Percentiles rank a stretch among this genome's conserved stretches.
These are phyloP conservation scores for Epinephelus cyanopodus DNA, from an alignment of 2,113 vertebrate species.

Conservation along the genomic window DNA sequence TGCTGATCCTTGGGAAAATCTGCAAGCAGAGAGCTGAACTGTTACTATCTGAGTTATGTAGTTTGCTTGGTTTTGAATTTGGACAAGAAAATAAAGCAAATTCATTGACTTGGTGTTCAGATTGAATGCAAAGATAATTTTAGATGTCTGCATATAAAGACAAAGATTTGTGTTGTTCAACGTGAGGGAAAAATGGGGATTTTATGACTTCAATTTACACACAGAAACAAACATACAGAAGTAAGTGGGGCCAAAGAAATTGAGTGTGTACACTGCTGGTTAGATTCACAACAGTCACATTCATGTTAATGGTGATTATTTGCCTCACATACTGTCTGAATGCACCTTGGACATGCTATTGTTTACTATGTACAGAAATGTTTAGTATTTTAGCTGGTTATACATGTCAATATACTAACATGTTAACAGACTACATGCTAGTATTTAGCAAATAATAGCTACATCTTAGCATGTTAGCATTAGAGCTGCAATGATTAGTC, in stretches of 20 bases:
- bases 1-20: slow-evolving; percentile 90
- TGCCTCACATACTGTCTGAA: background rate
- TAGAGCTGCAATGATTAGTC: too few relatives aligned
- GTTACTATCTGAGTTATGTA: background rate
- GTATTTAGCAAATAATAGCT: background rate
- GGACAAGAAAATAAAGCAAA: background rate
- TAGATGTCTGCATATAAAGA: too few relatives aligned
- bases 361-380: background rate
- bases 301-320: too few relatives aligned
- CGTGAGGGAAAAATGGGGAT: too few relatives aligned
- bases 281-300: too few relatives aligned
- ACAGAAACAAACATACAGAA: too few relatives aligned
- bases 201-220: too few relatives aligned
- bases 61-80: background rate
- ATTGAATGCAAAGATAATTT: too few relatives aligned
- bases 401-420: background rate
- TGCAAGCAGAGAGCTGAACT: slow-evolving; percentile 41
- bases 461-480: background rate
- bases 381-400: background rate
- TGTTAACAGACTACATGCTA: background rate
- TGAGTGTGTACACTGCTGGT: too few relatives aligned
- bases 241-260: too few relatives aligned
- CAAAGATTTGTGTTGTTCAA: too few relatives aligned
- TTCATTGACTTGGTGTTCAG: too few relatives aligned
- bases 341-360: background rate